Evolutionary conservation across 2,888 invertebrate genomes (phyloP), one percentile per base, ranked within the genome.

Genomic region (Aplocera efformata): DNA sequence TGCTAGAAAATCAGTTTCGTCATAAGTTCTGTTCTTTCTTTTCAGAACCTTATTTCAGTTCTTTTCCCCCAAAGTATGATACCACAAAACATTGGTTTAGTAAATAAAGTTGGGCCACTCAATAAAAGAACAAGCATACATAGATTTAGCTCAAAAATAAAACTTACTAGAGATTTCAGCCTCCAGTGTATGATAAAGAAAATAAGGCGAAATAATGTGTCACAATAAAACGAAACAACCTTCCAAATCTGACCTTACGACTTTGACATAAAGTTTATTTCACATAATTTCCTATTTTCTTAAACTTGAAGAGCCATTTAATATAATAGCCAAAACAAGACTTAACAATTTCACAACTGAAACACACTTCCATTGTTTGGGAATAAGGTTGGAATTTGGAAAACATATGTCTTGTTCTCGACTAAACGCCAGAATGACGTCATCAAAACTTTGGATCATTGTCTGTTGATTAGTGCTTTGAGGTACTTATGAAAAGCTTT

Each of bases 251-350:
- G 51, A 56, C 57, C 59, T 52, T 58, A 63, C 51, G 30, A 32
- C 48, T 40, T 32, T 10, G 45, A 31, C 42, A 21, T 30, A 60
- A 58, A 60, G 61, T 60, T 59, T 36, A 50, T 45, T 53, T 53
- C 61, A 54, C 52, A 45, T 41, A 40, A 45, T 57, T 57, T 51
- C 46, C 32, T 44, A 58, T 48, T 56, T 56, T 43, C 49, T 23
- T 30, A 56, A 58, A 58, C 56, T 59, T 54, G 48, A 56, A 48
- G 38, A 50, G 52, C 48, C 56, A 58, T 63, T 60, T 57, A 50
- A 49, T 43, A 48, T 50, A 53, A 59, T 40, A 50, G 51, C 56
- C 30, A 28, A 46, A 54, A 58, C 44, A 59, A 55, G 54, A 53
- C 48, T 47, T 9, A 6, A 5, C 4, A 20, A n/a, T 6, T 17